Base-by-base conservation (phyloP, 2,888 invertebrate species). In the Agonopterix subpropinquella region DNA sequence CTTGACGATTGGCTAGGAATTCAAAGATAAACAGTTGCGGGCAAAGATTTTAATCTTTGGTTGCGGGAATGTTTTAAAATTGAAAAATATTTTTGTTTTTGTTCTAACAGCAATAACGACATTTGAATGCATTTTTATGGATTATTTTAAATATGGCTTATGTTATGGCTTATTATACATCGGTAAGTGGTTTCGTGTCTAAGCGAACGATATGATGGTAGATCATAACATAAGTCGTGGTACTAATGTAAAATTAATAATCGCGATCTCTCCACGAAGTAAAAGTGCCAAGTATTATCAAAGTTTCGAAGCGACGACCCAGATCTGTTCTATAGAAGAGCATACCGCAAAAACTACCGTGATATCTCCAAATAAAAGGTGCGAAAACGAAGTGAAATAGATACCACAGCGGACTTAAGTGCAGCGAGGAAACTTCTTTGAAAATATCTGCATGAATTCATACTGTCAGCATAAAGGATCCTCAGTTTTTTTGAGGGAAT, bases 241-340 rank as follows among this genome's bases (percentile, higher is more conserved):
- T 64, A 56, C 62, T 69, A 70, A 72, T 63, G 65, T 64, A 64
- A 67, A 74, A 72, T 71, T 73, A 72, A 72, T 72, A 73, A 68
- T 69, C 62, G 63, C 67, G 67, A 77, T 73, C 69, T 77, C 73
- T 77, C 70, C 63, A 57, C 60, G 55, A 73, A 84, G 85, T 85
- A 86, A 86, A 86, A 86, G 86, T 84, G 73, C 68, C 77, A 62
- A 61, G 75, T 73, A 75, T 77, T 80, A 78, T 78, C 70, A 71
- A 67, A 69, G 77, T 72, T 73, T 66, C 69, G 68, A 67, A 69
- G 69, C 67, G 55, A 83, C 67, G 55, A 83, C 86, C 86, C 64
- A 82, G 75, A 73, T 87, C 70, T 71, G 71, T 79, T 52, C 44
- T 52, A 44, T 47, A 72, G 72, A 73, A 54, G 59, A 67, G 50